Evolutionary conservation across 2,113 vertebrate species (phyloP).

Genomic region (Pteropus alecto): DNA sequence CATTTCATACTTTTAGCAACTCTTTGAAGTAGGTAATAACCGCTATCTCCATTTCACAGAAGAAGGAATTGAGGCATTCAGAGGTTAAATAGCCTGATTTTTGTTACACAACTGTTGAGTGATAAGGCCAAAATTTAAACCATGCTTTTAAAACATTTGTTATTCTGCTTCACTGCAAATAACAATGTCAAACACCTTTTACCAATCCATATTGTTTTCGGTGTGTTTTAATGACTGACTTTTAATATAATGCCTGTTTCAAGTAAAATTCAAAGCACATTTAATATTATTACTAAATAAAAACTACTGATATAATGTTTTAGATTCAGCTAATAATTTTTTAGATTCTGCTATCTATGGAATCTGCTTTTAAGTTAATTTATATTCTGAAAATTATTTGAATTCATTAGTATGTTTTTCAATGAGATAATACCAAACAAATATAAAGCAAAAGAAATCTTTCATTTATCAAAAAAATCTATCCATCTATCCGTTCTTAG

Average conservation of each 20-base stretch:
- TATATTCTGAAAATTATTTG: not conserved
- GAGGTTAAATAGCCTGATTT: not conserved
- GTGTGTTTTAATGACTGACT: not conserved
- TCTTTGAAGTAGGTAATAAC: not conserved
- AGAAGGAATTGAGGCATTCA: not conserved
- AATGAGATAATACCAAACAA: not conserved
- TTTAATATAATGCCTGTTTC: not conserved
- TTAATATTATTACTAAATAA: not conserved
- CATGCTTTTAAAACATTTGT: not conserved
- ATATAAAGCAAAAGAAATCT: not conserved
- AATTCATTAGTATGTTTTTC: not conserved
- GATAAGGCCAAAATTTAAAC: not conserved
- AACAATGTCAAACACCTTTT: not conserved
- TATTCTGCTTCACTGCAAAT: not conserved
- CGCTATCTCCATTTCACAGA: not conserved
- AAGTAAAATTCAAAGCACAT: not conserved
- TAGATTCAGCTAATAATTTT: not conserved
- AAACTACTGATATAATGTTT: not conserved
- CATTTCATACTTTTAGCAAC: not conserved
- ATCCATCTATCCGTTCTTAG: no score
- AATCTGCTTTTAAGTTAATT: not conserved
- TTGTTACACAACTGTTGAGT: not conserved
- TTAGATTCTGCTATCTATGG: not conserved
- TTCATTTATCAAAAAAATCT: not conserved
- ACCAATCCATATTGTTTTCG: not conserved